These are phyloP conservation scores for Melanotaenia parkinsoni DNA, from an alignment of 2,797 vertebrate species.

Conservation along the genomic window DNA sequence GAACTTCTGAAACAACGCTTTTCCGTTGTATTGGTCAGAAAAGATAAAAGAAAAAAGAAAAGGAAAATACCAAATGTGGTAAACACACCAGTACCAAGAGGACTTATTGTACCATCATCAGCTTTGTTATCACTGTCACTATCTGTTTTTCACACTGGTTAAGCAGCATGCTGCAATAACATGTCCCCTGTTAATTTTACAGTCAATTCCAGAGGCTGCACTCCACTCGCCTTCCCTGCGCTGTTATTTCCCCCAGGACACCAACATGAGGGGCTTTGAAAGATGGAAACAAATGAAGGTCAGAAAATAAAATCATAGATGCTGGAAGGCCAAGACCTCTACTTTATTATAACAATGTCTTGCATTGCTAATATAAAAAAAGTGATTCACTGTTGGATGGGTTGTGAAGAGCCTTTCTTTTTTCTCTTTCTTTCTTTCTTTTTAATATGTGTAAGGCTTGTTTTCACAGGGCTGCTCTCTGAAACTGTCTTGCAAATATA, in stretches of 20 bases:
- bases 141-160: slow-evolving; percentile 68
- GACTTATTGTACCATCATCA: slow-evolving; percentile 49
- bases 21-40: background rate
- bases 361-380: slow-evolving; percentile 35
- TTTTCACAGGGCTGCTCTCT: slow-evolving; percentile 28
- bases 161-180: slow-evolving; percentile 48
- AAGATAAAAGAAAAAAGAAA: background rate
- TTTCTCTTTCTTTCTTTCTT: background rate
- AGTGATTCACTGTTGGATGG: slow-evolving; percentile 9
- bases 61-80: slow-evolving; percentile 3
- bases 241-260: slow-evolving; percentile 65
- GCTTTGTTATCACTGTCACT: slow-evolving; percentile 70
- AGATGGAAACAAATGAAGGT: slow-evolving; percentile 72
- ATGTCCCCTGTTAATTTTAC: slow-evolving; percentile 61
- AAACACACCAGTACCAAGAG: slow-evolving; percentile 24
- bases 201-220: slow-evolving; percentile 55
- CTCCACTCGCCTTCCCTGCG: slow-evolving; percentile 37
- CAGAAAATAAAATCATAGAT: slow-evolving; percentile 56
- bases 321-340: slow-evolving; percentile 35
- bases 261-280: slow-evolving; percentile 40
- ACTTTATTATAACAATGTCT: slow-evolving; percentile 49
- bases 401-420: background rate
- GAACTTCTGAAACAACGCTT: slow-evolving; percentile 1
- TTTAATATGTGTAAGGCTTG: slow-evolving; percentile 7
- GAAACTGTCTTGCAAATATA: slow-evolving; percentile 43